Evolutionary conservation across 2,113 vertebrate genomes (phyloP).

Genomic region (Casuarius casuarius): DNA sequence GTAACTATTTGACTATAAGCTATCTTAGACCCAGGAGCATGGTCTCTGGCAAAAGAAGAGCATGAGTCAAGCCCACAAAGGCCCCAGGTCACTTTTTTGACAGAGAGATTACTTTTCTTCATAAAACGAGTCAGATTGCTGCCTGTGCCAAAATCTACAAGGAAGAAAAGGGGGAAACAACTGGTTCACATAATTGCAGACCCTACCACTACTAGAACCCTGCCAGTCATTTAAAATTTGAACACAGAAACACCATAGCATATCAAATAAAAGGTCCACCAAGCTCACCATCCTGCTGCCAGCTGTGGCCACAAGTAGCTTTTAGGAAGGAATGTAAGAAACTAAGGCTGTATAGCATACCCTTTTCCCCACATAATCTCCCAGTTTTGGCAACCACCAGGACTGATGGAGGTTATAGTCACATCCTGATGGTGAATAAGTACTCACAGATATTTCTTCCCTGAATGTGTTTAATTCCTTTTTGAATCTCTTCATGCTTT

Average conservation of each 20-base stretch:
- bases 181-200: neutral
- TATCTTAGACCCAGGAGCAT: neutral
- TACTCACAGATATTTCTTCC: neutral
- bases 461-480: neutral
- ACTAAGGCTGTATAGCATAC: neutral
- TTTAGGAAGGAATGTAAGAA: neutral
- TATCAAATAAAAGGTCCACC: neutral
- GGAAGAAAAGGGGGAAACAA: neutral
- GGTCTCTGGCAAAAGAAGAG: neutral
- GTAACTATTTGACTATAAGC: neutral
- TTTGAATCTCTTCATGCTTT: neutral
- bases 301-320: neutral
- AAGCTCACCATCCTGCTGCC: neutral
- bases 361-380: neutral
- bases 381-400: neutral
- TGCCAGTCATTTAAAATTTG: neutral
- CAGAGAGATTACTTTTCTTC: neutral
- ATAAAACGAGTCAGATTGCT: neutral
- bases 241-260: neutral
- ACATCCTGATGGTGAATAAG: neutral
- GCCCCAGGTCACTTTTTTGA: neutral
- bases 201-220: neutral
- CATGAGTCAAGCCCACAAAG: neutral
- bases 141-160: neutral
- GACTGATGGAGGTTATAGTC: neutral